A percentile compares a stretch with the other conserved stretches of the same genome.
Conservation (phyloP, 2,113 vertebrate species). For the Muscicapa adusta region DNA sequence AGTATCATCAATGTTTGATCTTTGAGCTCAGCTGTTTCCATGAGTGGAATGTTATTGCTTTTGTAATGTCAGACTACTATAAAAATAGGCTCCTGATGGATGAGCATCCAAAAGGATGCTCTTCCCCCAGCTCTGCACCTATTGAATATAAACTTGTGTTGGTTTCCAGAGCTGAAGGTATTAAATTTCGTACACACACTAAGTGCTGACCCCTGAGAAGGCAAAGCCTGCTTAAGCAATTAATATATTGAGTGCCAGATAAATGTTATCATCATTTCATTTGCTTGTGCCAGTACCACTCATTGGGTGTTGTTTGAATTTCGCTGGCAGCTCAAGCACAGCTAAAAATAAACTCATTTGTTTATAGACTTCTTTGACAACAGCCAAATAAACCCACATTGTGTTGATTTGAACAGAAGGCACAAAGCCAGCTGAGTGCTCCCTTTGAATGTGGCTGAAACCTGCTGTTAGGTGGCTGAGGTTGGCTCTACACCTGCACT, state of each 20-base stretch:
- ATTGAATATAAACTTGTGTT: neutral
- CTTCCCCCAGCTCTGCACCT: neutral
- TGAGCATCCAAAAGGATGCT: neutral
- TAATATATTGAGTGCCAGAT: neutral
- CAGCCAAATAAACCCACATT: neutral
- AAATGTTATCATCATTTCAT: neutral
- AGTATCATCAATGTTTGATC: neutral
- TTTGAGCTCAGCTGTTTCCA: neutral
- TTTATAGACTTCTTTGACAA: neutral
- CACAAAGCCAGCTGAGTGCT: neutral
- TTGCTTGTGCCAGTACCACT: neutral
- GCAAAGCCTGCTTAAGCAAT: neutral
- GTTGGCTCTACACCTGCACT: neutral
- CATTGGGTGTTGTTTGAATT: neutral
- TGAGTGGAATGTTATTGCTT: neutral
- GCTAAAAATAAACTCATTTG: conserved; percentile 33
- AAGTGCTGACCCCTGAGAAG: neutral
- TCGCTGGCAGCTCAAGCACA: neutral
- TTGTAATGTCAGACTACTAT: neutral
- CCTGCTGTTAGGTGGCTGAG: neutral
- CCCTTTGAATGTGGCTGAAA: neutral
- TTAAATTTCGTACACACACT: neutral
- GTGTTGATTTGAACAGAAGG: neutral
- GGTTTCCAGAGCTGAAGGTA: neutral
- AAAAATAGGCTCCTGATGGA: neutral